Conservation (phyloP, 30 jellyfish, hydroid and myxozoan species). For the Turritopsis rubra region DNA sequence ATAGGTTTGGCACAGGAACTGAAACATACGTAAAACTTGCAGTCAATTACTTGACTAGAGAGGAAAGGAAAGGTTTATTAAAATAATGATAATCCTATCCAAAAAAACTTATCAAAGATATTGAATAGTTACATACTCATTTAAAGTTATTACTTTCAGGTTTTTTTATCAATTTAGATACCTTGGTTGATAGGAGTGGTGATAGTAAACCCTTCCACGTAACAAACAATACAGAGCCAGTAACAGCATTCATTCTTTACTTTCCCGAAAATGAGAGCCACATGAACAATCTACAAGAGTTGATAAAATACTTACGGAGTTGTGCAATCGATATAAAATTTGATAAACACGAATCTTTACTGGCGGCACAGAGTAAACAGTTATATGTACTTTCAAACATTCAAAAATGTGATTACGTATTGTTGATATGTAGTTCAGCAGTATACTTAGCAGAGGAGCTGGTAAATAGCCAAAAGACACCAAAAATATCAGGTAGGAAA, state of each 20-base stretch:
- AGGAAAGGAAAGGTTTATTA: no score
- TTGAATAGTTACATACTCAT: no score
- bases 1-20: no score
- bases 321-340: background rate
- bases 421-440: constrained; percentile 24
- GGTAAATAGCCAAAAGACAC: background rate
- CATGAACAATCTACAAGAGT: background rate
- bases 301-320: constrained; percentile 19
- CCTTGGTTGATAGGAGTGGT: constrained; percentile 3
- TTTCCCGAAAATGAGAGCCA: constrained; percentile 31
- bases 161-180: background rate
- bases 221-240: background rate
- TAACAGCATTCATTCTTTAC: constrained; percentile 21
- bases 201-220: background rate
- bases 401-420: constrained; percentile 13
- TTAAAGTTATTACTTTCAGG: no score
- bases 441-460: background rate
- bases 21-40: no score
- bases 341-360: background rate
- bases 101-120: no score
- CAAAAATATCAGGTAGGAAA: constrained; percentile 8
- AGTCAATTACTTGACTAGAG: no score
- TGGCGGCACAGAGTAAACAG: constrained; percentile 2
- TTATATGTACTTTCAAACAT: background rate
- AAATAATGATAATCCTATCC: no score